A percentile compares a stretch with the other conserved stretches of the same genome.
Conservation (phyloP, 2,888 invertebrate species). For the Brachylomia viminalis region DNA sequence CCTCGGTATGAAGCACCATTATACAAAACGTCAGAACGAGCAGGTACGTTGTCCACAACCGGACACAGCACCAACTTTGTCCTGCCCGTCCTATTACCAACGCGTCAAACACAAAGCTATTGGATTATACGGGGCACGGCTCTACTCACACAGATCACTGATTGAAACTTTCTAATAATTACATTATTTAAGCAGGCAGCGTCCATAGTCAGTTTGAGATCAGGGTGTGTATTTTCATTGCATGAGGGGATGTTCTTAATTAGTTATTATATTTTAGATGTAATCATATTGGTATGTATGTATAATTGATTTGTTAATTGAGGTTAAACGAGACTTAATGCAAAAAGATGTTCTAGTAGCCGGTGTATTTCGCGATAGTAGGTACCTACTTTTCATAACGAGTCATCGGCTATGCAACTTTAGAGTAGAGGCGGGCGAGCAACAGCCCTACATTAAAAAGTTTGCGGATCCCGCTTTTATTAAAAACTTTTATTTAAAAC, state of each 20-base stretch:
- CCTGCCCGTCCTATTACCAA: slow-evolving; percentile 93
- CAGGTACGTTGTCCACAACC: slow-evolving; percentile 96
- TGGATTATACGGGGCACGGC: slow-evolving; percentile 98
- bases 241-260: not conserved
- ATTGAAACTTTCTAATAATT: slow-evolving; percentile 81
- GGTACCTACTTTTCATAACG: too few species aligned
- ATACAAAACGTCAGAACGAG: slow-evolving; percentile 96
- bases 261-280: slow-evolving; percentile 26
- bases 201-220: slow-evolving; percentile 14
- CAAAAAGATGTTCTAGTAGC: not conserved
- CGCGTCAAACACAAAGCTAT: slow-evolving; percentile 92
- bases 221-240: slow-evolving; percentile 10
- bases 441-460: not conserved
- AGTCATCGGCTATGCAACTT: not conserved
- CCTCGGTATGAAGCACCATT: slow-evolving; percentile 94
- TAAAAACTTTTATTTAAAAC: not conserved
- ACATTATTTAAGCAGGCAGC: slow-evolving; percentile 19
- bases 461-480: not conserved
- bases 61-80: slow-evolving; percentile 98
- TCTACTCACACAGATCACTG: slow-evolving; percentile 94
- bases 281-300: not conserved
- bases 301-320: slow-evolving; percentile 10
- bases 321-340: not conserved
- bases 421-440: not conserved
- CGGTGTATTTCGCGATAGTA: not conserved